Evolutionary conservation across 2,888 invertebrate genomes (phyloP).

Genomic region (Cheilosia vulpina): DNA sequence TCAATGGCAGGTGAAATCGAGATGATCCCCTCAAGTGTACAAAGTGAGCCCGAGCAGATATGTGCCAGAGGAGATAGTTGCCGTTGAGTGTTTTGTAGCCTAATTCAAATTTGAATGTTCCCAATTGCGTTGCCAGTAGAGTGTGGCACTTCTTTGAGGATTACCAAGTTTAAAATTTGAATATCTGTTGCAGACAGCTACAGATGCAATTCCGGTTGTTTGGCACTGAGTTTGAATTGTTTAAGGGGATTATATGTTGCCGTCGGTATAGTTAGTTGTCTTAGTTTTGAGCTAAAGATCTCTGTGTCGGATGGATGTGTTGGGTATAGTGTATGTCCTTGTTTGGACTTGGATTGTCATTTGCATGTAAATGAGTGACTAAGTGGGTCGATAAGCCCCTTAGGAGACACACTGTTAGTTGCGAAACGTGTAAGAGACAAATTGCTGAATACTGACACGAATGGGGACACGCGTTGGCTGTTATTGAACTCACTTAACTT

Average conservation of each 20-base stretch:
- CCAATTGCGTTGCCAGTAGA: conserved; percentile 19
- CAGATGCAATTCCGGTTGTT: neutral
- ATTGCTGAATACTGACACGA: neutral
- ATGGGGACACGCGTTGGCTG: too few relatives aligned
- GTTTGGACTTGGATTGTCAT: conserved; percentile 9
- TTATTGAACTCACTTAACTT: too few relatives aligned
- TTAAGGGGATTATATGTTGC: conserved; percentile 13
- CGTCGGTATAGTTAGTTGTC: neutral
- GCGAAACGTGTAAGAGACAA: neutral
- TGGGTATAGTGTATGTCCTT: neutral
- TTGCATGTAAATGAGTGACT: conserved; percentile 13
- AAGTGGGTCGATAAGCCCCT: neutral
- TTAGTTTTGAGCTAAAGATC: neutral
- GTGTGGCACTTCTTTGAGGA: conserved; percentile 15
- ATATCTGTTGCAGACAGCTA: neutral
- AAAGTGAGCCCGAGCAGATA: neutral
- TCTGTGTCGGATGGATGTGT: neutral
- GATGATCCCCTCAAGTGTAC: conserved; percentile 5
- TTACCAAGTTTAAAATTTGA: conserved; percentile 8
- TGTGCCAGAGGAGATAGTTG: neutral
- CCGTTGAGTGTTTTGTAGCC: conserved; percentile 1
- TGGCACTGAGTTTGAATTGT: conserved; percentile 1
- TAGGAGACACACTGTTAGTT: neutral
- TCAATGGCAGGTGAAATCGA: conserved; percentile 28
- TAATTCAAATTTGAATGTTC: conserved; percentile 15